Evolutionary conservation across 2,113 vertebrate species (phyloP), one percentile per base, ranked within the genome.

Genomic region (Peucedramus taeniatus): DNA sequence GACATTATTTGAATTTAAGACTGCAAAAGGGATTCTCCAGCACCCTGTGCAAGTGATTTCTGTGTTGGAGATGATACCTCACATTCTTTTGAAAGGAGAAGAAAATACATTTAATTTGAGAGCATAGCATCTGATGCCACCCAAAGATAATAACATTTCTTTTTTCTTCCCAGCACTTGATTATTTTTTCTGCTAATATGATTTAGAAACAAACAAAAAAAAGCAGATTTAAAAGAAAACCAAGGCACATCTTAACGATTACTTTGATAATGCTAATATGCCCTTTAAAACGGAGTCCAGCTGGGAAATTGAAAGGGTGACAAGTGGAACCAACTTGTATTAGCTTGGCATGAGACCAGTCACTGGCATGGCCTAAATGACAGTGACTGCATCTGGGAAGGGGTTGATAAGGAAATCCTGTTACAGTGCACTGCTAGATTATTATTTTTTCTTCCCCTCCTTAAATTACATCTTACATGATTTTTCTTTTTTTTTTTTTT

Each of bases 391-490:
- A 97, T 97, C 98, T 98, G 98, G 96, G 77, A 97, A 93, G 85
- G 53, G 78, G 13, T 95, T 96, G 98, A 98, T 98, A 98, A 98
- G 98, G 97, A 98, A 98, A 98, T 98, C 97, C 96, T 96, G 95
- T 97, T 97, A 97, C 74, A 91, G 56, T 77, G 96, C 51, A 39
- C 42, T 74, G 68, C 93, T 91, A 80, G 81, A 96, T 95, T 50
- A 31, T 79, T 79, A 56, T 66, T 89, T 56, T 75, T 84, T 16
- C 37, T 86, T 82, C 63, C 71, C 51, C 66, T 72, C 57, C 94
- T 97, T 94, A 96, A 97, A 97, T 96, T 96, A 89, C 68, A 96
- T 95, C 75, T 96, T 94, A 47, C 31, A 71, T 57, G 44, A 97
- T 92, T 97, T 97, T 65, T n/a, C 10, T 87, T 84, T 91, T 82